Evolutionary conservation across 2,797 vertebrate genomes (phyloP), one percentile per base, ranked within the genome.

Genomic region (Botia kubotai): DNA sequence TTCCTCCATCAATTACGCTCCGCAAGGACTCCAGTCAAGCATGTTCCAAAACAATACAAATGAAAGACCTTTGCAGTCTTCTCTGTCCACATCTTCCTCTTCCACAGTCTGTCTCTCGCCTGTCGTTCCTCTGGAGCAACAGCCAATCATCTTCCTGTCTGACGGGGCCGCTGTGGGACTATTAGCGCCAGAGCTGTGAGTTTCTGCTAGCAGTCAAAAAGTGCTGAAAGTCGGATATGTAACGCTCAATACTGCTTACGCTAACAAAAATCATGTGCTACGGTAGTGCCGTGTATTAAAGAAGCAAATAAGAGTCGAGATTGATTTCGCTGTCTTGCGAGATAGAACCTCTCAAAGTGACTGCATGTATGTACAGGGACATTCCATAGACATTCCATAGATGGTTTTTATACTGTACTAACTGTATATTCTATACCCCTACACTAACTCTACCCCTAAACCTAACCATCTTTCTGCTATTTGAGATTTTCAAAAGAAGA

Each of bases 101-200:
- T 63, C 66, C 13, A 75, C 17, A 0, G 72, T 68, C 72, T 53
- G 63, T 52, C 71, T 43, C 66, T 53, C 46, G n/a, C 70, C 43
- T 36, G 66, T 69, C 39, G 62, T 63, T 72, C 19, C 8, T 46
- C 16, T 19, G 6, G 13, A 60, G 48, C 70, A 23, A 53, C 62
- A 58, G 78, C 62, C 70, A 67, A 73, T 80, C 70, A 80, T 74
- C 62, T 80, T 39, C 57, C 48, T 39, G 71, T 74, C 78, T 80
- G 78, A 80, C 71, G 26, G 17, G 58, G 21, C 69, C 60, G 19
- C 77, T 55, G 29, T 66, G 77, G 77, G 78, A 68, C 71, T 68
- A 74, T 73, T 80, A 80, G 16, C 3, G 23, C 12, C n/a, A 58
- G 2, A 12, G 33, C 8, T 66, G 60, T 19, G 60, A 43, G 60